Conservation (phyloP, 2,797 vertebrate genomes). For the Platyrinchus mystaceus region DNA sequence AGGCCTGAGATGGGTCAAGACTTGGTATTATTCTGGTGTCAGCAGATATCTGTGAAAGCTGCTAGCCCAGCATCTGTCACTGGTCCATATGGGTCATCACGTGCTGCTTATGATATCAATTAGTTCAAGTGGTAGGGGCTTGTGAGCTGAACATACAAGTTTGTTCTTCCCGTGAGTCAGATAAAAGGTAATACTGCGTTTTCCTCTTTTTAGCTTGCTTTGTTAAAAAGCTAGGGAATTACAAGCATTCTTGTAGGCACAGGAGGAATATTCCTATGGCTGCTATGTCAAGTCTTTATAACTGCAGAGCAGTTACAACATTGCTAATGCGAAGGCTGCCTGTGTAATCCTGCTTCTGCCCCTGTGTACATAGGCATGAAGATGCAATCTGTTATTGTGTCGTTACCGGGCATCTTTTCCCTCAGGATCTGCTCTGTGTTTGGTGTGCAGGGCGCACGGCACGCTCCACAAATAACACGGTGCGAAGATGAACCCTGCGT, state of each 20-base stretch:
- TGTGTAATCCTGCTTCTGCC: not conserved
- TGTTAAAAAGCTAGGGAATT: not conserved
- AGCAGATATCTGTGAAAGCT: not conserved
- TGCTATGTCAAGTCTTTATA: not conserved
- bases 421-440: not conserved
- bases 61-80: not conserved
- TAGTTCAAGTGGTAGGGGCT: not conserved
- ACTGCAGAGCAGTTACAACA: not conserved
- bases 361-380: not conserved
- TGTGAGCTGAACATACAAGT: not conserved
- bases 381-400: conserved; percentile 26
- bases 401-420: not conserved
- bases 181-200: not conserved
- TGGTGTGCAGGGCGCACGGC: not conserved
- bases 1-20: not conserved
- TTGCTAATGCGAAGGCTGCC: not conserved
- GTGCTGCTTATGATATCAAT: not conserved
- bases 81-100: not conserved
- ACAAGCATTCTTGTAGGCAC: not conserved
- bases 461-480: not conserved
- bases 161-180: not conserved
- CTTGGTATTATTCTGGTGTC: not conserved
- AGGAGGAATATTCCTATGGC: not conserved
- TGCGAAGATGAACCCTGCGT: not conserved
- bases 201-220: not conserved